Conservation (phyloP, 2,888 invertebrate genomes). For the Drosophila anomelani region DNA sequence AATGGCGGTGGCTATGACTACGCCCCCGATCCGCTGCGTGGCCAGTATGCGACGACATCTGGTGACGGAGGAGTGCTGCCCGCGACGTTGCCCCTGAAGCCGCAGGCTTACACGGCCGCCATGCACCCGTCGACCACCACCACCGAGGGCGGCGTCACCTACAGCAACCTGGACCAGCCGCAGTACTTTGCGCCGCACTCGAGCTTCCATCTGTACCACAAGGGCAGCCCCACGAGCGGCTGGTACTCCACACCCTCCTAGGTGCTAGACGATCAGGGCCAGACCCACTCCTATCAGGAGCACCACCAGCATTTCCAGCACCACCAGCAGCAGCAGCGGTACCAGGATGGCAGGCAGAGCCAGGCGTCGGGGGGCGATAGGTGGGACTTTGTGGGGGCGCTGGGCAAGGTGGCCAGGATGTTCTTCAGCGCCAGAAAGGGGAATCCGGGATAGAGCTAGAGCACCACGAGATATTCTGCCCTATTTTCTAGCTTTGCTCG, state of each 20-base stretch:
- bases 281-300: slow-evolving; percentile 30
- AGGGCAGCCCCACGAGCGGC: slow-evolving; percentile 89
- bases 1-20: slow-evolving; percentile 86
- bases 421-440: slow-evolving; percentile 80
- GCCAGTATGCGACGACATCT: slow-evolving; percentile 80
- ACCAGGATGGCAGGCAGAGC: slow-evolving; percentile 15
- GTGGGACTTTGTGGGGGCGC: slow-evolving; percentile 81
- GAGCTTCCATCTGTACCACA: slow-evolving; percentile 95
- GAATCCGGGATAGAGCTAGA: slow-evolving; percentile 46
- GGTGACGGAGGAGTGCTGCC: slow-evolving; percentile 85
- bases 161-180: slow-evolving; percentile 89
- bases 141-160: slow-evolving; percentile 88
- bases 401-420: slow-evolving; percentile 82
- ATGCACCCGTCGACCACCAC: slow-evolving; percentile 85
- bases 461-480: not conserved
- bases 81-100: slow-evolving; percentile 92
- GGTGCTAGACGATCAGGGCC: slow-evolving; percentile 64
- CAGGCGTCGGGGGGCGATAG: slow-evolving; percentile 51
- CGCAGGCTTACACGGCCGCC: slow-evolving; percentile 93
- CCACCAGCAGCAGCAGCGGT: slow-evolving; percentile 17
- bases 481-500: not conserved
- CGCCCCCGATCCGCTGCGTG: slow-evolving; percentile 87
- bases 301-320: slow-evolving; percentile 30
- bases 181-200: slow-evolving; percentile 93
- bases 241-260: slow-evolving; percentile 93